Percentiles rank a stretch among this genome's conserved stretches.
Evolutionary conservation across 2,797 vertebrate genomes (phyloP).

Genomic region (Sebastes itinus): DNA sequence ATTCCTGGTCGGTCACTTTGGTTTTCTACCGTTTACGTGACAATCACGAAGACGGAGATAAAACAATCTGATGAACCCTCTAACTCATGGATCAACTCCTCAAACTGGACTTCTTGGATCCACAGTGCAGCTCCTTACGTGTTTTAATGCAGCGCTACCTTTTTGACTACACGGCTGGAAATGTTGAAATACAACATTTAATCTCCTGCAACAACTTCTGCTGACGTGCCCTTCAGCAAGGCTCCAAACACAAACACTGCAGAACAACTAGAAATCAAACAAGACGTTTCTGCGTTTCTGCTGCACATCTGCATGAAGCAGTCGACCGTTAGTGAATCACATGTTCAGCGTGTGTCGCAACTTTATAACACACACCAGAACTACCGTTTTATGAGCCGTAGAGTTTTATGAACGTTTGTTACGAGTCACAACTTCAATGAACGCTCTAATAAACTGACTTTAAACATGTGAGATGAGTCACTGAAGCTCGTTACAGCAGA

Average conservation of each 20-base stretch:
- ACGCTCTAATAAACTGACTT: too few species aligned
- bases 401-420: background rate
- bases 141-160: background rate
- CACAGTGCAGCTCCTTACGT: too few species aligned
- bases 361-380: background rate
- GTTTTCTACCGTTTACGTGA: background rate
- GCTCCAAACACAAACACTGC: background rate
- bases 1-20: background rate
- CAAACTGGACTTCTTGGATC: background rate
- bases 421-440: background rate
- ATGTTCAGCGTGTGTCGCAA: constrained; percentile 3
- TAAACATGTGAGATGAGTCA: background rate
- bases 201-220: background rate
- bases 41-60: background rate
- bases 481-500: background rate
- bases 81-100: background rate
- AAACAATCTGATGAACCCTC: background rate
- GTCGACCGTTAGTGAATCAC: background rate
- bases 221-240: background rate
- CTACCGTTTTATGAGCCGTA: background rate
- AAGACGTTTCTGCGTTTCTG: background rate
- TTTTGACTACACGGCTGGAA: background rate
- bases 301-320: background rate
- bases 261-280: background rate
- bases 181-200: background rate